phyloP scores from a whole-genome alignment of 2,113 vertebrate species.

The Tiliqua scincoides region DNA sequence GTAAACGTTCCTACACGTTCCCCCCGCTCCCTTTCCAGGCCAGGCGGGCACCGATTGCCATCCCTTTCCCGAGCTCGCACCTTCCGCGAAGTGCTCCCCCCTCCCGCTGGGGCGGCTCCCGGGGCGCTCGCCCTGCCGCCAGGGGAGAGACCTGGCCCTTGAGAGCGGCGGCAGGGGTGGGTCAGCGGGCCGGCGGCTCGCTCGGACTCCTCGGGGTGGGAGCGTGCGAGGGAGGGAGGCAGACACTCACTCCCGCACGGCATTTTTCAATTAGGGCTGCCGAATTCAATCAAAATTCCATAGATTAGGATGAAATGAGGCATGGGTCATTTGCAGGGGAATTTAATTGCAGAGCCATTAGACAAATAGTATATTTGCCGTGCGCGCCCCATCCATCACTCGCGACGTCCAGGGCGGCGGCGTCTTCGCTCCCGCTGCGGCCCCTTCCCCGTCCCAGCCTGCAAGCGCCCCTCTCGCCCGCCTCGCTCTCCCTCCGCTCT shows the following conservation, averaged over 20 bases:
- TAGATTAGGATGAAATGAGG: constrained; percentile 99
- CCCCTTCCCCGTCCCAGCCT: constrained; percentile 73
- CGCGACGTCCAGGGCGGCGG: constrained; percentile 85
- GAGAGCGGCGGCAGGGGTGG: too few relatives aligned
- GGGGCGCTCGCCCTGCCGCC: neutral
- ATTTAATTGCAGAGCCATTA: constrained; percentile 99
- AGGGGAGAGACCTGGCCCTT: constrained; percentile 56
- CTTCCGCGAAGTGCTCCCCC: too few relatives aligned
- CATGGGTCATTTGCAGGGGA: constrained; percentile 98
- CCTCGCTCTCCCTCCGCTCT: constrained; percentile 55
- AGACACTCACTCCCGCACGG: constrained; percentile 98
- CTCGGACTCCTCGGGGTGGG: constrained; percentile 84
- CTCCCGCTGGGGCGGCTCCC: neutral
- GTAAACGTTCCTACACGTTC: neutral
- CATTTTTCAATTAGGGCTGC: constrained; percentile 99
- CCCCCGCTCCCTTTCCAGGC: too few relatives aligned
- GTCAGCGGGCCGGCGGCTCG: constrained; percentile 92
- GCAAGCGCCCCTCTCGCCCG: constrained; percentile 77
- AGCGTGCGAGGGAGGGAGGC: constrained; percentile 90
- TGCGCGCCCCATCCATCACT: constrained; percentile 97
- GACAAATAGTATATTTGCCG: constrained; percentile 98
- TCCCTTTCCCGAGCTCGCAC: too few relatives aligned
- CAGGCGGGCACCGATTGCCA: neutral
- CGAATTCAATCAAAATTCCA: constrained; percentile 99
- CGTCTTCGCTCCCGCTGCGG: constrained; percentile 72